phyloP scores from a whole-genome alignment of 37 sponge, comb jelly and placozoan species.

The Lycopodina hypogea region DNA sequence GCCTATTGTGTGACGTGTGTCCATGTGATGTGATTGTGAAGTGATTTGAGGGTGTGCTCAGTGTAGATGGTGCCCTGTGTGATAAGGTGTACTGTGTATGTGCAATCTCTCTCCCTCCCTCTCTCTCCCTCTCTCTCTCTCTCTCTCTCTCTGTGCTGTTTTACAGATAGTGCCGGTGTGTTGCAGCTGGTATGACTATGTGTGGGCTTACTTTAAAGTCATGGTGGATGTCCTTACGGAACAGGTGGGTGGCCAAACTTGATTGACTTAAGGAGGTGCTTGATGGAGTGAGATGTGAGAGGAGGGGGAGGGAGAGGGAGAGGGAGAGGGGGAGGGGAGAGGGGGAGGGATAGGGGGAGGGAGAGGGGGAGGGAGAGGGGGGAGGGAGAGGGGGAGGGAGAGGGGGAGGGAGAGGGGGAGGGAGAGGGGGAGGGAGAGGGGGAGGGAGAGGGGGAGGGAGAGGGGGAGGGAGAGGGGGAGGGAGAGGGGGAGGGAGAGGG shows the following conservation, averaged over 20 bases:
- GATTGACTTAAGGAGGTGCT: not conserved
- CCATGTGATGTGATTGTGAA: too few species aligned
- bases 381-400: too few species aligned
- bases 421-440: too few species aligned
- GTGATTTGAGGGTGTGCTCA: too few species aligned
- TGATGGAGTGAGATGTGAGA: not conserved
- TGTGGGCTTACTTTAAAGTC: conserved; percentile 93
- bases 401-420: too few species aligned
- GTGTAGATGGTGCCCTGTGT: not conserved
- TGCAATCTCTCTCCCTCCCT: not conserved
- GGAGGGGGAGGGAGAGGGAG: not conserved
- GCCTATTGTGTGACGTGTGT: too few species aligned
- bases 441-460: too few species aligned
- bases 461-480: too few species aligned
- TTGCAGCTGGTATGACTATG: conserved; percentile 77
- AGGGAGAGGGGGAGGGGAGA: not conserved
- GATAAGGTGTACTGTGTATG: not conserved
- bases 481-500: too few species aligned
- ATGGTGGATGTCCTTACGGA: conserved; percentile 88
- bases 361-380: too few species aligned
- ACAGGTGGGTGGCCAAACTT: conserved; percentile 36
- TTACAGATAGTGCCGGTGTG: conserved; percentile 82
- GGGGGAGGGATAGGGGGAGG: too few species aligned
- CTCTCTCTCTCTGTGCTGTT: not conserved
- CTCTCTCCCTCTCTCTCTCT: too few species aligned